phyloP scores from a whole-genome alignment of 2,113 vertebrate genomes.

The Microcebus griseorufus region DNA sequence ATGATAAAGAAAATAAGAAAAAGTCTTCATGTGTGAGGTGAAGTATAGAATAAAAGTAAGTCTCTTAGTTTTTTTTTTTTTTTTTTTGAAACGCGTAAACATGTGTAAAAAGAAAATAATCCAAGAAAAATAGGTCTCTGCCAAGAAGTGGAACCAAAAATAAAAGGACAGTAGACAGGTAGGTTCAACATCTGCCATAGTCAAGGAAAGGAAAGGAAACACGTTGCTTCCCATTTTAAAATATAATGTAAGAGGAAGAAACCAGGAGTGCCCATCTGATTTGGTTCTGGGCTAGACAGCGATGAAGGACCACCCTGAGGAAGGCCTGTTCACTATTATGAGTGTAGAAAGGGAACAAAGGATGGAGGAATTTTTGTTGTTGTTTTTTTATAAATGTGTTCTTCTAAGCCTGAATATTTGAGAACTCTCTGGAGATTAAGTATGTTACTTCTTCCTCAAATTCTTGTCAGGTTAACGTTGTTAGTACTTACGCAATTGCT shows the following conservation, averaged over 20 bases:
- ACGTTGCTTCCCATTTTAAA: neutral
- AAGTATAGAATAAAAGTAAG: neutral
- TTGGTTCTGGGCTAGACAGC: neutral
- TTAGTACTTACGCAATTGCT: neutral
- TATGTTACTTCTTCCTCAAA: neutral
- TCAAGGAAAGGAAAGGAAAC: neutral
- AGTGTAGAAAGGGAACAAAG: neutral
- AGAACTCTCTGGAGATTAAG: neutral
- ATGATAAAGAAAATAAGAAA: neutral
- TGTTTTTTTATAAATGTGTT: neutral
- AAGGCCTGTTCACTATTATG: neutral
- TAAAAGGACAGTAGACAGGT: neutral
- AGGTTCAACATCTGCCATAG: neutral
- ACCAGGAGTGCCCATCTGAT: neutral
- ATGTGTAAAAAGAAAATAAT: neutral
- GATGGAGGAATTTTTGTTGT: neutral
- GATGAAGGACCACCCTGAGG: neutral
- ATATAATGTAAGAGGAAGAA: neutral
- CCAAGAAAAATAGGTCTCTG: neutral
- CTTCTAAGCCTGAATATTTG: neutral
- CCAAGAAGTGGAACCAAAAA: constrained; percentile 16
- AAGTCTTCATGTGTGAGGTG: neutral
- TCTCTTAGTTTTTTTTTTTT: neutral
- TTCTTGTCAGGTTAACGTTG: neutral
- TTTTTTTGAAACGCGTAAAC: neutral